These are phyloP conservation scores for Dipodomys spectabilis DNA, from an alignment of 2,113 vertebrate species.

Conservation along the genomic window DNA sequence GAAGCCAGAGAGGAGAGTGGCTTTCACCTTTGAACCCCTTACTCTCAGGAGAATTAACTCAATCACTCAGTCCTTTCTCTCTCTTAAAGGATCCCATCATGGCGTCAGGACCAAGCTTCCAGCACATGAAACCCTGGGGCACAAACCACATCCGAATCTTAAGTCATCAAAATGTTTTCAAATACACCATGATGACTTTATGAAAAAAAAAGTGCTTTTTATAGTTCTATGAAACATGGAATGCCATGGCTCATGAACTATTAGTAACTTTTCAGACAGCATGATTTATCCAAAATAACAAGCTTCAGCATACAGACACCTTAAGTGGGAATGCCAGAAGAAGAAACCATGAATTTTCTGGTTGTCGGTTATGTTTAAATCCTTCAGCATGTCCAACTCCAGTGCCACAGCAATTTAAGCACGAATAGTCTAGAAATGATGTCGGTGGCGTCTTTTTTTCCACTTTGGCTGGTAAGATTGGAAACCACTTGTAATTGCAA, in stretches of 20 bases:
- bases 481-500: constrained; percentile 45
- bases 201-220: not conserved
- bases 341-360: constrained; percentile 15
- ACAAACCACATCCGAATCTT: not conserved
- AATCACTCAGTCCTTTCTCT: not conserved
- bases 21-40: not conserved
- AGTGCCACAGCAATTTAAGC: constrained; percentile 46
- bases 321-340: not conserved
- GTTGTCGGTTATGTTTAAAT: constrained; percentile 14
- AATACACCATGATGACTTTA: constrained; percentile 22
- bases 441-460: not conserved
- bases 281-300: constrained; percentile 40
- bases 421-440: not conserved
- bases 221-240: not conserved
- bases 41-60: not conserved
- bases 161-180: not conserved
- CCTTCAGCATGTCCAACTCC: constrained; percentile 6
- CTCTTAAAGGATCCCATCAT: not conserved
- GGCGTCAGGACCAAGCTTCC: not conserved
- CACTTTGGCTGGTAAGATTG: constrained; percentile 54
- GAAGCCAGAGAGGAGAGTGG: not conserved
- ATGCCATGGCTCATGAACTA: not conserved
- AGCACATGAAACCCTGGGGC: not conserved
- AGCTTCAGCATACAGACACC: not conserved
- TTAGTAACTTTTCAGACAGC: not conserved